Percentiles rank a stretch among this genome's conserved stretches.
These are phyloP conservation scores for Caloenas nicobarica DNA, from an alignment of 2,113 vertebrate species.

Conservation along the genomic window DNA sequence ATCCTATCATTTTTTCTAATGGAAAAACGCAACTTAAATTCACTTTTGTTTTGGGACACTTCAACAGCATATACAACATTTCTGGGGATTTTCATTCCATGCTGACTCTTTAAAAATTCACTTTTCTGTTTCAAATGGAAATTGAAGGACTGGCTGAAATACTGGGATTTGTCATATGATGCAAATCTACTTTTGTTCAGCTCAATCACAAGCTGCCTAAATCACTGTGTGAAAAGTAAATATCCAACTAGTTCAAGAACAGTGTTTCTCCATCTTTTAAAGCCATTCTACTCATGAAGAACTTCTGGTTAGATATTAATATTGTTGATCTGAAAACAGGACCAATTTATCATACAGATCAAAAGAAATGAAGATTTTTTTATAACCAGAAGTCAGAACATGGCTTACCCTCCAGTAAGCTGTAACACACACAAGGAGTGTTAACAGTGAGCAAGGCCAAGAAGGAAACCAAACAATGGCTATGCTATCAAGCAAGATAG, in stretches of 20 bases:
- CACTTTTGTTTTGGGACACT: neutral
- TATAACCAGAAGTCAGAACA: neutral
- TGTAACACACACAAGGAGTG: neutral
- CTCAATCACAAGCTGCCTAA: conserved; percentile 25
- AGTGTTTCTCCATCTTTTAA: neutral
- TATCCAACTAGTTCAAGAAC: neutral
- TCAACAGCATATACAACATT: neutral
- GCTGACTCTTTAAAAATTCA: neutral
- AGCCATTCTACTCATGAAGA: neutral
- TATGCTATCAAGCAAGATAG: neutral
- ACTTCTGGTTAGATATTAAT: conserved; percentile 17
- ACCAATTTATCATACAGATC: conserved; percentile 14
- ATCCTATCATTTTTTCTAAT: neutral
- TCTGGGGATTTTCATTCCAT: neutral
- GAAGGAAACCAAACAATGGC: neutral
- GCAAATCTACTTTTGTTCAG: conserved; percentile 18
- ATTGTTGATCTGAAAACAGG: neutral
- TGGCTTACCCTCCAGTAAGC: neutral
- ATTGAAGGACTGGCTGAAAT: neutral
- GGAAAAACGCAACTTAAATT: neutral
- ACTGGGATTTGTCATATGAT: neutral
- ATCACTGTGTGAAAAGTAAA: conserved; percentile 1
- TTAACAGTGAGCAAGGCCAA: neutral
- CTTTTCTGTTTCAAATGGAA: neutral
- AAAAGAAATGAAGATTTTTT: conserved; percentile 18